Evolutionary conservation across 2,113 vertebrate species (phyloP).

Genomic region (Xyrauchen texanus): DNA sequence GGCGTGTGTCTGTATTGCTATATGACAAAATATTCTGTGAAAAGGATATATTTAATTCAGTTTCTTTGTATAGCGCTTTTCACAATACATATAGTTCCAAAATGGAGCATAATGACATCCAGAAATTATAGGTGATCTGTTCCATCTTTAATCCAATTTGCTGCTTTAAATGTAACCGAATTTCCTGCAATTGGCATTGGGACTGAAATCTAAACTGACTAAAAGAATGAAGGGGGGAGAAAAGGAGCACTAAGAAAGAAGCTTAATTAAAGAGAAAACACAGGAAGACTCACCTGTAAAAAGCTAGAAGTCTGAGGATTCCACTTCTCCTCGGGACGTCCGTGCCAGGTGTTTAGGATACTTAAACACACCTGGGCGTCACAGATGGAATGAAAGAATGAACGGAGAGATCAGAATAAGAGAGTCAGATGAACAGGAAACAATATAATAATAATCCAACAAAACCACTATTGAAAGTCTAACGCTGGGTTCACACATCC

Average conservation of each 20-base stretch:
- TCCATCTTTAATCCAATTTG: no score
- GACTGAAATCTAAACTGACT: not conserved
- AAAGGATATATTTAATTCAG: slow-evolving; percentile 5
- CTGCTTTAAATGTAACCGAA: no score
- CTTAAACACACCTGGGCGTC: slow-evolving; percentile 94
- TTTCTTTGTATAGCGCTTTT: no score
- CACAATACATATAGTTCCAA: no score
- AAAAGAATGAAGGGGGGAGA: not conserved
- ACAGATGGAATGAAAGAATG: not conserved
- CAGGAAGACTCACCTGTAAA: slow-evolving; percentile 84
- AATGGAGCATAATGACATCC: no score
- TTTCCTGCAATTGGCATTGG: not conserved
- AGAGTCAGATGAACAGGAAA: not conserved
- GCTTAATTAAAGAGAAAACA: slow-evolving; percentile 26
- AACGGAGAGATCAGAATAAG: not conserved
- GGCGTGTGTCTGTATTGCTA: not conserved
- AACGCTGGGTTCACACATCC: not conserved
- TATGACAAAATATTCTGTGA: slow-evolving; percentile 33
- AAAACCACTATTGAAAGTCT: not conserved
- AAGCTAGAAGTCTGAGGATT: slow-evolving; percentile 99
- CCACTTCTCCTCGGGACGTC: slow-evolving; percentile 98
- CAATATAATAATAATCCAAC: not conserved
- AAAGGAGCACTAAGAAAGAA: not conserved
- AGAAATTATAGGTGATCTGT: no score
- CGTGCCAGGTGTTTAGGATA: slow-evolving; percentile 98